Evolutionary conservation across 2,888 invertebrate species (phyloP).

Genomic region (Eupithecia insigniata): DNA sequence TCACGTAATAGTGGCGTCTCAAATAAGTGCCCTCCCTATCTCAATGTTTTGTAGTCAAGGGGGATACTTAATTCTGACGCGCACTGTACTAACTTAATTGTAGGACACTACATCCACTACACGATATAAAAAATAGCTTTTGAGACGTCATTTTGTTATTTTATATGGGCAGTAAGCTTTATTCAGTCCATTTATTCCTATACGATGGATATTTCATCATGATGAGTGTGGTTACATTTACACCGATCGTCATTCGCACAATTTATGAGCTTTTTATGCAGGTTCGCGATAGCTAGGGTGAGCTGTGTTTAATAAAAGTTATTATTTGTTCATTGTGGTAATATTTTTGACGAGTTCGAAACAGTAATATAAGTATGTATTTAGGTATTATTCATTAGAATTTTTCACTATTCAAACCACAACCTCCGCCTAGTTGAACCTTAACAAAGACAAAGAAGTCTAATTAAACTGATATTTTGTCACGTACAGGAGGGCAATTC

Average conservation of each 20-base stretch:
- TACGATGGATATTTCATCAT: slow-evolving; percentile 28
- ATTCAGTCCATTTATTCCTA: slow-evolving; percentile 17
- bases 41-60: too few relatives aligned
- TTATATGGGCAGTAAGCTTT: slow-evolving; percentile 14
- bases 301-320: neutral
- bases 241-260: slow-evolving; percentile 12
- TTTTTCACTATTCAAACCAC: neutral
- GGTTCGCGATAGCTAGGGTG: neutral
- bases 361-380: neutral
- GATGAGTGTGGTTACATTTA: slow-evolving; percentile 25
- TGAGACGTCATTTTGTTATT: neutral
- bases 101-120: neutral
- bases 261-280: neutral
- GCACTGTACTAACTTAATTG: neutral
- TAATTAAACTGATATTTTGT: neutral
- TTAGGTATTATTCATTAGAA: neutral
- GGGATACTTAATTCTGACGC: too few relatives aligned
- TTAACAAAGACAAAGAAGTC: neutral
- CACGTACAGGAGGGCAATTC: too few relatives aligned
- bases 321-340: neutral
- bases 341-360: neutral
- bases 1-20: too few relatives aligned
- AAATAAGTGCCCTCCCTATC: too few relatives aligned
- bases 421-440: neutral
- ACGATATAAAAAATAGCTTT: neutral